Evolutionary conservation across 2,888 invertebrate species (phyloP).

Genomic region (Atherix ibis): DNA sequence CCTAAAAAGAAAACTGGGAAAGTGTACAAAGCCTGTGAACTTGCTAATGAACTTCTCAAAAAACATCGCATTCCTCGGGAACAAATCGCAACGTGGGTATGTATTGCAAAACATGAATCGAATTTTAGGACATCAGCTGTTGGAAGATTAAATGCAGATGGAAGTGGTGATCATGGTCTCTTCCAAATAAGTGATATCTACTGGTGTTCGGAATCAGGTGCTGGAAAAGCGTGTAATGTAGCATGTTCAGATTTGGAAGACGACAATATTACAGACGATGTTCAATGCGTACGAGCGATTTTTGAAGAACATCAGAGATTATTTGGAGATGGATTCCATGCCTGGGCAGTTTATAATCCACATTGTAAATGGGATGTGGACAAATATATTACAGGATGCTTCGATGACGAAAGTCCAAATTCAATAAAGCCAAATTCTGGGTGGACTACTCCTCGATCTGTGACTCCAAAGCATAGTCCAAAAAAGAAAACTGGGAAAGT

Average conservation of each 20-base stretch:
- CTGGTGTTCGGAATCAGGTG: slow-evolving; percentile 44
- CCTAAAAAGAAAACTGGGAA: slow-evolving; percentile 24
- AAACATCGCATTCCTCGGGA: slow-evolving; percentile 36
- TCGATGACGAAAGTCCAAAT: slow-evolving; percentile 15
- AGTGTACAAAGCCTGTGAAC: slow-evolving; percentile 48
- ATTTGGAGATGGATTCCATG: slow-evolving; percentile 55
- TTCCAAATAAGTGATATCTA: slow-evolving; percentile 58
- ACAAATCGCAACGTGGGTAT: slow-evolving; percentile 43
- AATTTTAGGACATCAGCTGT: slow-evolving; percentile 45
- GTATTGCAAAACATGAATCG: slow-evolving; percentile 52
- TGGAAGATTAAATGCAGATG: slow-evolving; percentile 33
- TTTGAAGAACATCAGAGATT: slow-evolving; percentile 48
- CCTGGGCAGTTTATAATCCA: slow-evolving; percentile 54
- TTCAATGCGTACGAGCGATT: slow-evolving; percentile 47
- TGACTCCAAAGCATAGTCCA: slow-evolving; percentile 12
- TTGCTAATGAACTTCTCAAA: slow-evolving; percentile 43
- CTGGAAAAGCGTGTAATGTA: slow-evolving; percentile 43
- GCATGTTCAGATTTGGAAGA: slow-evolving; percentile 46
- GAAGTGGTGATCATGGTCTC: slow-evolving; percentile 51
- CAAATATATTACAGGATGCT: slow-evolving; percentile 39
- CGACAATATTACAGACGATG: slow-evolving; percentile 53
- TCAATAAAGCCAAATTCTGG: not conserved
- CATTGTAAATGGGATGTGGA: slow-evolving; percentile 39
- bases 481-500: slow-evolving; percentile 30
- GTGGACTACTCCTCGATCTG: no score